A percentile compares a stretch with the other conserved stretches of the same genome.
Evolutionary conservation across 23 tunicate species (phyloP).

Genomic region (Trididemnum miniatum): DNA sequence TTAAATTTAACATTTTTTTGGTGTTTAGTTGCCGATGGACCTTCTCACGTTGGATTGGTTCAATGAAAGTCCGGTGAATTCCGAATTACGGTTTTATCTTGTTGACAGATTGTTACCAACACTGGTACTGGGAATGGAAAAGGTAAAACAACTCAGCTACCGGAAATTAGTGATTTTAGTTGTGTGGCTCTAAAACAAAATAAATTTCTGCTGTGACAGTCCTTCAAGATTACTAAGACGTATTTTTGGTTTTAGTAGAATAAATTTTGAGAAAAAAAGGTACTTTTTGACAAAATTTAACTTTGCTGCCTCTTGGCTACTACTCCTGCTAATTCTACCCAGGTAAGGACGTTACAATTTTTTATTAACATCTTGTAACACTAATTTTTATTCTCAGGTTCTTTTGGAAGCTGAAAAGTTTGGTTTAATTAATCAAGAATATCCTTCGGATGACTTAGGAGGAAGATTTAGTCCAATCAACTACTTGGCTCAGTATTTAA

Average conservation of each 20-base stretch:
- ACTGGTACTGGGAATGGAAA: conserved; percentile 76
- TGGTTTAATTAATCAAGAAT: conserved; percentile 48
- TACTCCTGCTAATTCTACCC: too few relatives aligned
- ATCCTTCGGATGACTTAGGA: background rate
- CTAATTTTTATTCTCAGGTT: conserved; percentile 47
- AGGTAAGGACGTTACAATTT: too few relatives aligned
- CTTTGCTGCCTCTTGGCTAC: too few relatives aligned
- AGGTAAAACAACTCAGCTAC: conserved; percentile 43
- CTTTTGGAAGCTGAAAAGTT: conserved; percentile 69
- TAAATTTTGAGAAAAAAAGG: too few relatives aligned
- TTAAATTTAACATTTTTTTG: background rate
- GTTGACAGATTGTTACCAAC: conserved; percentile 78
- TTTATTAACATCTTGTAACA: too few relatives aligned
- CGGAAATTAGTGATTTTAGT: too few relatives aligned
- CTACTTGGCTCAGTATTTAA: conserved; percentile 70
- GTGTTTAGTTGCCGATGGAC: conserved; percentile 71
- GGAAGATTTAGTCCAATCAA: conserved; percentile 70
- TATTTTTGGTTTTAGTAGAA: too few relatives aligned
- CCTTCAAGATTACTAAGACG: too few relatives aligned
- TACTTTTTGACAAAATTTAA: too few relatives aligned
- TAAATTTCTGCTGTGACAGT: too few relatives aligned
- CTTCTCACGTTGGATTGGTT: conserved; percentile 80
- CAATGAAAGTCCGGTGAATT: conserved; percentile 43
- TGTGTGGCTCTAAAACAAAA: too few relatives aligned
- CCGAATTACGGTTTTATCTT: conserved; percentile 66